Base-by-base conservation (phyloP, 1,140 invertebrate species). In the Leptinotarsa texana region DNA sequence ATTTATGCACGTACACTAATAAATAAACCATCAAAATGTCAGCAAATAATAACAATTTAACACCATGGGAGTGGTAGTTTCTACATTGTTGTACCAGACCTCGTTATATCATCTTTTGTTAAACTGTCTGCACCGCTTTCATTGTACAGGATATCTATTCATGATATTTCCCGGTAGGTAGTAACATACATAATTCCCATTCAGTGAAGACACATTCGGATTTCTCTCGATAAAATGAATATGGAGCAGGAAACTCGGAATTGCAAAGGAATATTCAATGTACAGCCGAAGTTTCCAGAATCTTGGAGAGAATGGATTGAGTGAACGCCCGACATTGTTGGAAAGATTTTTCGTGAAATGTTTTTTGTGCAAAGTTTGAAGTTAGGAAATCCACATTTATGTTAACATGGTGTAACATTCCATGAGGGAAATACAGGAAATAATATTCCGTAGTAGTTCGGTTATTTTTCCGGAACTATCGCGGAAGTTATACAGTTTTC, bases 21-120 rank as follows among this genome's bases (percentile, higher is more conserved):
- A 57, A 57, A 57, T 57, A 57, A 57, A 57, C 51, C 51, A 57
- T 57, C 51, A n/a, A 57, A 65, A 65, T 65, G 24, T 65, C 21
- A 3, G 24, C 63, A 21, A 65, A 27, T 24, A 21, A 24, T 65
- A 65, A 65, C 63, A 27, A 65, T 65, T 65, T 27, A 65, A n/a
- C 63, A 65, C 21, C 24, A 65, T 21, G 63, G 63, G 24, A 65
- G 63, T 65, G 63, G 51, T 27, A 65, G 63, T 24, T 65, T 15
- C 5, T 65, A 15, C 63, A 65, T 65, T 65, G 63, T 65, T 65
- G 24, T 65, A 18, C 21, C 24, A 65, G 63, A 65, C 63, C 67
- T 27, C 67, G 42, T 69, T 69, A 69, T 69, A 47, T 47, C 67
- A 69, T 69, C 67, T 69, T 69, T 47, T 69, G 67, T 69, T 69